Evolutionary conservation across 2,888 invertebrate genomes (phyloP).

Genomic region (Thecophora atra): DNA sequence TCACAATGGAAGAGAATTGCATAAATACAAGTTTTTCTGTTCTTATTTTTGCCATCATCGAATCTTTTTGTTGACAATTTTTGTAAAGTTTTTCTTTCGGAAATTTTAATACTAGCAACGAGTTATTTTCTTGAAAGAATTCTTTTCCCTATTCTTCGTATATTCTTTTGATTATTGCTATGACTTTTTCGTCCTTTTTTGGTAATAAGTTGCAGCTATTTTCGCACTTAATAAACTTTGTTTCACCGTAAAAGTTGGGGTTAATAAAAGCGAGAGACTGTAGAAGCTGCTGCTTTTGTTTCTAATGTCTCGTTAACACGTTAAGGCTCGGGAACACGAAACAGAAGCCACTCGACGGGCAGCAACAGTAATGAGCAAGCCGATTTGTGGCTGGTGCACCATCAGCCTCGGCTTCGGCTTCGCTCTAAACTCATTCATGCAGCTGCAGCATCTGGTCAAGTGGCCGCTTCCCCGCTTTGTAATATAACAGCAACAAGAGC

Average conservation of each 20-base stretch:
- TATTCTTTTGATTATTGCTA: background rate
- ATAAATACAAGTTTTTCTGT: background rate
- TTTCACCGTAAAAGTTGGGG: background rate
- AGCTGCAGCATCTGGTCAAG: constrained; percentile 46
- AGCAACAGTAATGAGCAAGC: background rate
- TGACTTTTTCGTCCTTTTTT: background rate
- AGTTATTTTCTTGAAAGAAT: background rate
- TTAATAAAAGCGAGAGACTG: background rate
- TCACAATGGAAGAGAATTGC: background rate
- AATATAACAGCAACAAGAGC: constrained; percentile 36
- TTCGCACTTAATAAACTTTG: no score
- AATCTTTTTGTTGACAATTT: background rate
- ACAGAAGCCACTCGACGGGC: background rate
- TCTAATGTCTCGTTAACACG: background rate
- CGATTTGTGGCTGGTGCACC: background rate
- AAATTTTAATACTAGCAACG: background rate
- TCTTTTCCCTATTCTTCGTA: background rate
- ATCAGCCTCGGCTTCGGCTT: background rate
- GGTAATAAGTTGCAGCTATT: no score
- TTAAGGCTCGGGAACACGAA: background rate
- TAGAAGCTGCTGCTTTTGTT: background rate
- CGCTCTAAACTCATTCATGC: background rate
- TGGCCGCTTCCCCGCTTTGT: constrained; percentile 43
- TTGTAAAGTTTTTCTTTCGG: background rate
- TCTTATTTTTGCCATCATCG: background rate